Evolutionary conservation across 2,888 invertebrate genomes (phyloP), one percentile per base, ranked within the genome.

Genomic region (Oegoconia quadripuncta): DNA sequence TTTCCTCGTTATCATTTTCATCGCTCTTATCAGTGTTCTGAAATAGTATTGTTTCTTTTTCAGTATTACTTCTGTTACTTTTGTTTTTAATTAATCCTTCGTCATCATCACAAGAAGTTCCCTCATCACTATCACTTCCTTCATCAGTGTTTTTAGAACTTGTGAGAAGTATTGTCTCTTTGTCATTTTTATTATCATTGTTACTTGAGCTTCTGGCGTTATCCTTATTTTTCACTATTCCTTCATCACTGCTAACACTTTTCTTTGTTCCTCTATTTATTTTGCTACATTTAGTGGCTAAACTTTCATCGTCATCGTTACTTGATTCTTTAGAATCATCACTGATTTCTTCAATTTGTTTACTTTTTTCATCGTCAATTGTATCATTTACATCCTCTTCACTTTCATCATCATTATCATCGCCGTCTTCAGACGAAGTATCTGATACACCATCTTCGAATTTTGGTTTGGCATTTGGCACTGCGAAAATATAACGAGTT

Each of bases 361-460:
- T 2, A 33, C 37, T 34, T n/a, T 50, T 44, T 20, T n/a, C n/a
- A n/a, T 54, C 55, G 29, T 43, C 48, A 17, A 17, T 26, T n/a
- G n/a, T n/a, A n/a, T n/a, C n/a, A n/a, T n/a, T n/a, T n/a, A n/a
- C n/a, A 18, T 50, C 37, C 2, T 48, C 53, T 28, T 50, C 39
- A 22, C 37, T 39, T 23, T 48, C 20, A 32, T 38, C 55, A 29
- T 52, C 54, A 27, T 81, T 70, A 48, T 59, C 59, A 6, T 55
- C 62, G 28, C 66, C 70, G 26, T 75, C 76, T 32, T 70, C 74
- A 12, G 55, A 63, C 39, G 79, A 82, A 25, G 75, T 76, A 39
- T 83, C 84, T 1, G 84, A 82, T 47, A 84, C 55, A 0, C 82
- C 83, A 40, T 81, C 83, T 13, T 84, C 64, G 25, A 73, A 83